phyloP scores from a whole-genome alignment of 2,113 vertebrate genomes.

The Toxotes chatareus region DNA sequence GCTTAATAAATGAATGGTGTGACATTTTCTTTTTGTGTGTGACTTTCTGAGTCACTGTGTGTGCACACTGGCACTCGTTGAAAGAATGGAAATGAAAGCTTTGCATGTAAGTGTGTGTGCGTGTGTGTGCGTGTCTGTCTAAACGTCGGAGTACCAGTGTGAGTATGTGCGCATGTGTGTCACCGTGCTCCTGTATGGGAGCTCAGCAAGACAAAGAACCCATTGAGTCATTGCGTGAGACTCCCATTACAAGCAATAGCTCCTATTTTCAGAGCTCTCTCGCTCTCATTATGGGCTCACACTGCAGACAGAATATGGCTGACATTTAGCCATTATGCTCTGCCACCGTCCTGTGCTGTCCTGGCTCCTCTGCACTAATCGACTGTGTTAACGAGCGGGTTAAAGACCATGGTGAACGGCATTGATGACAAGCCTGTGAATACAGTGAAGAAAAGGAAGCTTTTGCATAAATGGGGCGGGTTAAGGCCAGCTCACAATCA shows the following conservation, averaged over 20 bases:
- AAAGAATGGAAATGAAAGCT: conserved; percentile 48
- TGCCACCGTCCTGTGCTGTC: conserved; percentile 27
- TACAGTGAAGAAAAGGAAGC: conserved; percentile 35
- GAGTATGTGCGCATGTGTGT: conserved; percentile 31
- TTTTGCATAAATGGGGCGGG: conserved; percentile 41
- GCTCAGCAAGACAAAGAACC: conserved; percentile 75
- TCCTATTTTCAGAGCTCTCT: conserved; percentile 72
- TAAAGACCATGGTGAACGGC: conserved; percentile 53
- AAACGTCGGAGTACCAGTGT: conserved; percentile 13
- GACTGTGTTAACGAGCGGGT: conserved; percentile 66
- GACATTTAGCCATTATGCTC: conserved; percentile 72
- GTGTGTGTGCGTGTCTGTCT: conserved; percentile 24
- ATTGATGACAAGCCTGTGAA: conserved; percentile 61
- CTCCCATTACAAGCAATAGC: conserved; percentile 72
- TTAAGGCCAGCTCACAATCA: conserved; percentile 10
- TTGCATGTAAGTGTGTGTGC: conserved; percentile 13
- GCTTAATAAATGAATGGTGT: conserved; percentile 1
- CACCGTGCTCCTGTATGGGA: conserved; percentile 40
- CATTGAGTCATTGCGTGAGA: conserved; percentile 71
- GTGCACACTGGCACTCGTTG: conserved; percentile 5
- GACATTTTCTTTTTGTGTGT: conserved; percentile 17
- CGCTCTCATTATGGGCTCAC: conserved; percentile 62
- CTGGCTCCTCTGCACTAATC: conserved; percentile 67
- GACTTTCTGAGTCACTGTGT: conserved; percentile 23
- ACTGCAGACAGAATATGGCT: conserved; percentile 67